These are phyloP conservation scores for Centropyge bicolor DNA, from an alignment of 2,797 vertebrate genomes.

Conservation along the genomic window DNA sequence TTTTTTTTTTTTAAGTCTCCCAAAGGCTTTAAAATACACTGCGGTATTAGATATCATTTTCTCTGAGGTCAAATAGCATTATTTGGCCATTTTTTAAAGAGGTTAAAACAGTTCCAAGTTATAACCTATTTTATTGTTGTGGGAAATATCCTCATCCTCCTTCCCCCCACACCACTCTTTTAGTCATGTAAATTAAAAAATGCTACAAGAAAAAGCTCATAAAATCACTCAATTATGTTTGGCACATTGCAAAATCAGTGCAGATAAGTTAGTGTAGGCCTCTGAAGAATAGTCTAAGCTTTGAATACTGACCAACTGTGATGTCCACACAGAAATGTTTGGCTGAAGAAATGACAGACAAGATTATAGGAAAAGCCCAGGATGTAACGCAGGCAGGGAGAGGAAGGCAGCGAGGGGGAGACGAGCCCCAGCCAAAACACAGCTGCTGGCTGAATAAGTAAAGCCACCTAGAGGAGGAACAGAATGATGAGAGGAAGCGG, in stretches of 20 bases:
- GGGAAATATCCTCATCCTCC: slow-evolving; percentile 2
- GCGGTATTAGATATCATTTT: neutral
- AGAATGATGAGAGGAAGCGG: slow-evolving; percentile 56
- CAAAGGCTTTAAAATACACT: neutral
- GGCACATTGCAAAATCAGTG: neutral
- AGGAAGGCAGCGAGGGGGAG: slow-evolving; percentile 6
- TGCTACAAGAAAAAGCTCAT: neutral
- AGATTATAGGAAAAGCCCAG: slow-evolving; percentile 5
- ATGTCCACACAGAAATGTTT: slow-evolving; percentile 20
- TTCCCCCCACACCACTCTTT: neutral
- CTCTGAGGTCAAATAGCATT: slow-evolving; percentile 6
- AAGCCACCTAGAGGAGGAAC: slow-evolving; percentile 64
- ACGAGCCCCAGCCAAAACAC: slow-evolving; percentile 55
- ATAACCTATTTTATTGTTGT: neutral
- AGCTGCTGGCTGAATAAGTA: slow-evolving; percentile 69
- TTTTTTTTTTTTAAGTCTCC: neutral
- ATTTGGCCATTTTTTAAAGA: neutral
- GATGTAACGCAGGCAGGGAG: slow-evolving; percentile 16
- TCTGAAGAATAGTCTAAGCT: slow-evolving; percentile 6
- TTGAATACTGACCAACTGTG: slow-evolving; percentile 21
- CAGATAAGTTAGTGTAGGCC: neutral
- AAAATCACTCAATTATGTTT: neutral
- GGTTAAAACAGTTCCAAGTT: neutral
- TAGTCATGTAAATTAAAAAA: neutral
- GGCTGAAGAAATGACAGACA: slow-evolving; percentile 10